Evolutionary conservation across 2,888 invertebrate species (phyloP).

Genomic region (Arctia plantaginis): DNA sequence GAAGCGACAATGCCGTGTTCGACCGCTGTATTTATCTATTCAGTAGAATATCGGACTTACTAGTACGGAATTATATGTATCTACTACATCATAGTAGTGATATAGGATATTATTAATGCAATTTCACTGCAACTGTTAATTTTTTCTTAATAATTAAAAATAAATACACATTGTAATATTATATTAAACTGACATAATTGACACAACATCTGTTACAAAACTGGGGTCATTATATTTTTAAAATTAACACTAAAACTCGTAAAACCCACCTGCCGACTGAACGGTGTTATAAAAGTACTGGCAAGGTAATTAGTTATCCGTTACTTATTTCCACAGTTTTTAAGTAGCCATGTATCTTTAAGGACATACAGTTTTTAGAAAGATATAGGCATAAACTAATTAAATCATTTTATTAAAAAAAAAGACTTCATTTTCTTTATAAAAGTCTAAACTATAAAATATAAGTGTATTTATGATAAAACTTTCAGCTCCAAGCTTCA

Average conservation of each 20-base stretch:
- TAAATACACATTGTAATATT: too few species aligned
- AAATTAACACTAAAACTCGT: slow-evolving; percentile 60
- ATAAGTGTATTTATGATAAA: too few species aligned
- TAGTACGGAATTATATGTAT: background rate
- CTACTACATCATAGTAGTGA: background rate
- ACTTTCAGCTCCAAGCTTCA: too few species aligned
- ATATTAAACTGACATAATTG: slow-evolving; percentile 8
- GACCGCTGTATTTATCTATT: background rate
- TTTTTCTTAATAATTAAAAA: too few species aligned
- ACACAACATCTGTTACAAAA: slow-evolving; percentile 48
- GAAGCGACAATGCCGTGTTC: background rate
- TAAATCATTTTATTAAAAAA: too few species aligned
- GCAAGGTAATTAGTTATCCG: slow-evolving; percentile 40
- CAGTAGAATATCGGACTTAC: background rate
- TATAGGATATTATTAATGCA: background rate
- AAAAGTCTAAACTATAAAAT: too few species aligned
- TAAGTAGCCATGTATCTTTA: slow-evolving; percentile 7
- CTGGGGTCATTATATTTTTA: slow-evolving; percentile 55
- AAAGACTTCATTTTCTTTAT: too few species aligned
- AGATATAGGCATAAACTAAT: too few species aligned
- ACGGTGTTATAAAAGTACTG: slow-evolving; percentile 36
- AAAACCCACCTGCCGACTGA: slow-evolving; percentile 58
- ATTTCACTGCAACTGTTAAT: too few species aligned
- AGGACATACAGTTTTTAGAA: background rate
- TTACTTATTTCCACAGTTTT: slow-evolving; percentile 17